Evolutionary conservation across 2,888 invertebrate species (phyloP).

Genomic region (Drosophila pseudotalamancana): DNA sequence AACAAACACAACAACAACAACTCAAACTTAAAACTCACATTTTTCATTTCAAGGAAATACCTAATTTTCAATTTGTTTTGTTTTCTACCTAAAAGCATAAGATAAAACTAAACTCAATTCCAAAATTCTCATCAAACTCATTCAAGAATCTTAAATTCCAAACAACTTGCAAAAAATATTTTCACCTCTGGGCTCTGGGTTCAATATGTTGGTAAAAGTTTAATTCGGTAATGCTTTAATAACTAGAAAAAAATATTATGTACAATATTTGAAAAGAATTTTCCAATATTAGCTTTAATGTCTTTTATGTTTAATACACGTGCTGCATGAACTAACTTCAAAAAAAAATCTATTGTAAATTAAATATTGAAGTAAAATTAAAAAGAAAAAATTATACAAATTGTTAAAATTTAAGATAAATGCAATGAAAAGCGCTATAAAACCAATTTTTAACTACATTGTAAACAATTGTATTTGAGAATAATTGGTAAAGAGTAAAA

Average conservation of each 20-base stretch:
- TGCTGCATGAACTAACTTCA: constrained; percentile 56
- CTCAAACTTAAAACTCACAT: constrained; percentile 18
- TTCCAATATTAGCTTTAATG: constrained; percentile 30
- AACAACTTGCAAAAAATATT: constrained; percentile 29
- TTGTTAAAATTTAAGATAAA: constrained; percentile 3
- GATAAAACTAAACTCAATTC: constrained; percentile 9
- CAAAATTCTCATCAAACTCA: constrained; percentile 35
- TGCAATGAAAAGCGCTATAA: constrained; percentile 50
- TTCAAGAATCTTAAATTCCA: constrained; percentile 17
- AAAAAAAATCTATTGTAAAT: too few species aligned
- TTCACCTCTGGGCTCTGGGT: constrained; percentile 43
- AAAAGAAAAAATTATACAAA: not conserved
- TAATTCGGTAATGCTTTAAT: constrained; percentile 22
- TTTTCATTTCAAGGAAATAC: constrained; percentile 14
- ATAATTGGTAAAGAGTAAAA: constrained; percentile 15
- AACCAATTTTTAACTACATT: not conserved
- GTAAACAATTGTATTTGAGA: constrained; percentile 5
- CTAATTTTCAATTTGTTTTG: constrained; percentile 39
- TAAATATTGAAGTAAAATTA: too few species aligned
- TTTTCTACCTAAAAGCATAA: constrained; percentile 16
- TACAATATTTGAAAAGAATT: constrained; percentile 14
- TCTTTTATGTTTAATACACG: constrained; percentile 51
- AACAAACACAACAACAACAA: constrained; percentile 33
- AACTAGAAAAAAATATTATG: constrained; percentile 9
- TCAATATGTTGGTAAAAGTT: constrained; percentile 21